Evolutionary conservation across 2,888 invertebrate species (phyloP), one percentile per base, ranked within the genome.

Genomic region (Xanthia togata): DNA sequence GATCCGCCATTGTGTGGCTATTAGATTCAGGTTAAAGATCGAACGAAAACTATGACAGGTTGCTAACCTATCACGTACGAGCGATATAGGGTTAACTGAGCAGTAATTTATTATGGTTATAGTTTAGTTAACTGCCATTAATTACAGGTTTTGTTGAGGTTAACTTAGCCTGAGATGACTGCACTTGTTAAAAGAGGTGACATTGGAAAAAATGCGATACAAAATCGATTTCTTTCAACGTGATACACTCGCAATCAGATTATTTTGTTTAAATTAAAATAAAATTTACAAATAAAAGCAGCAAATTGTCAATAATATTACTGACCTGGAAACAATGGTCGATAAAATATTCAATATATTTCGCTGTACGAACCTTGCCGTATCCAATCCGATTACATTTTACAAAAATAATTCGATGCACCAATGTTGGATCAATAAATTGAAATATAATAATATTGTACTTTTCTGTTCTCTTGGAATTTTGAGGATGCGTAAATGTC

Each of bases 281-380:
- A 82, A 83, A 47, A 6, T 59, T n/a, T 67, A 55, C 60, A 57
- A 73, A 68, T 69, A 68, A 73, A 81, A 83, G 71, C 55, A 85
- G 78, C 64, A 81, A 79, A 85, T 85, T 84, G 78, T 62, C 69
- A 14, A 82, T 88, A 90, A 90, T 89, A 85, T 88, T 88, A 74
- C 77, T 88, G 89, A 88, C 79, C 85, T 85, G 87, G 82, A 90
- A 92, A 94, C 94, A 94, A 94, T 94, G 91, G 92, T 75, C 91
- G 79, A 93, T 94, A 94, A 93, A 94, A 93, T 90, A 92, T 93
- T 91, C 91, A 91, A 93, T 92, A 92, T 91, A 90, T 91, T 93
- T 89, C 87, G 88, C 82, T 91, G 91, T 85, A 91, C 90, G 90
- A 41, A 83, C 79, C 85, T 84, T 81, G 78, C 78, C 85, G 87